Evolutionary conservation across 1,140 invertebrate species (phyloP).

Genomic region (Psilanteris sp.): DNA sequence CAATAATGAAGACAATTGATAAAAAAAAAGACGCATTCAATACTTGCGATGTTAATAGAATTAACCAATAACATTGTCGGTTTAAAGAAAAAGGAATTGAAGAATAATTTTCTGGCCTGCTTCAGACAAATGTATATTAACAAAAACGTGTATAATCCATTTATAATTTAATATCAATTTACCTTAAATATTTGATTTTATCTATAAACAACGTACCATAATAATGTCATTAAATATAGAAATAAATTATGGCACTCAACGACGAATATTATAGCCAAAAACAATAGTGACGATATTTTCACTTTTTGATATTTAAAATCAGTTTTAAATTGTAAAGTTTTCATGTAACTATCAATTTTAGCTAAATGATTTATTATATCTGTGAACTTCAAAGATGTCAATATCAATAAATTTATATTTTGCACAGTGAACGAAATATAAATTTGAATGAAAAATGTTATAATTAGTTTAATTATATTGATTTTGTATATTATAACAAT

Average conservation of each 20-base stretch:
- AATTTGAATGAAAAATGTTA: too few relatives aligned
- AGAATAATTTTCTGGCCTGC: neutral
- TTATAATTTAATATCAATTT: too few relatives aligned
- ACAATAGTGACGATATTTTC: neutral
- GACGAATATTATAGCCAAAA: constrained; percentile 1
- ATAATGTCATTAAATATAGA: too few relatives aligned
- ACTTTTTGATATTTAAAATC: constrained; percentile 11
- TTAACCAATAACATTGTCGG: constrained; percentile 25
- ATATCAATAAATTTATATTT: too few relatives aligned
- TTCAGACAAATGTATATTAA: too few relatives aligned
- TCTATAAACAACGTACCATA: too few relatives aligned
- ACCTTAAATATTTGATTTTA: too few relatives aligned
- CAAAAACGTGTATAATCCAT: too few relatives aligned
- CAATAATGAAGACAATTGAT: constrained; percentile 35
- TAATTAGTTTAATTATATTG: too few relatives aligned
- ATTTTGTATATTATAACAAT: too few relatives aligned
- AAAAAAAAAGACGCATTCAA: constrained; percentile 38
- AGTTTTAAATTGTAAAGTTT: constrained; percentile 3
- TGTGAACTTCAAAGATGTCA: constrained; percentile 10
- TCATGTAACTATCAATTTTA: constrained; percentile 20
- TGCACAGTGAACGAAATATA: too few relatives aligned
- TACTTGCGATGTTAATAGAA: constrained; percentile 17
- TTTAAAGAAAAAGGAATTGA: neutral
- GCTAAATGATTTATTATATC: constrained; percentile 13
- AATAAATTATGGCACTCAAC: constrained; percentile 9